These are phyloP conservation scores for Chelonoidis abingdonii DNA, from an alignment of 2,113 vertebrate genomes.

Conservation along the genomic window DNA sequence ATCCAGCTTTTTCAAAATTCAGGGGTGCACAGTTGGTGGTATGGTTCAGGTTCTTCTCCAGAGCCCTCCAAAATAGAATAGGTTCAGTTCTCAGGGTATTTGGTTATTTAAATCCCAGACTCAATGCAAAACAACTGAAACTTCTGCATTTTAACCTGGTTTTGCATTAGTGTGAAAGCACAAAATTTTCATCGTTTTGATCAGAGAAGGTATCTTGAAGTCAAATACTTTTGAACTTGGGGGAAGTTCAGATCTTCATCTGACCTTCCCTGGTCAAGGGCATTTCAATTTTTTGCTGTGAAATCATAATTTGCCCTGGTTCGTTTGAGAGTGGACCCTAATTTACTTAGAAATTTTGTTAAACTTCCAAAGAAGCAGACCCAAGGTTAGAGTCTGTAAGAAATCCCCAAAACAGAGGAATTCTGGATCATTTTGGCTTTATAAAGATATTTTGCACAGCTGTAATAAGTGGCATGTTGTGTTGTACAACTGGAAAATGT, in stretches of 20 bases:
- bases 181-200: not conserved
- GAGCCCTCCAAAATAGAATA: not conserved
- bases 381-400: not conserved
- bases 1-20: not conserved
- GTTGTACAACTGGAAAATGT: not conserved
- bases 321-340: not conserved
- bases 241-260: accelerated
- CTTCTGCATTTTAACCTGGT: accelerated
- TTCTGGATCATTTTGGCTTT: not conserved
- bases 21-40: not conserved
- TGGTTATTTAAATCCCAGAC: not conserved
- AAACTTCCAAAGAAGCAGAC: not conserved
- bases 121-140: not conserved
- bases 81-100: not conserved
- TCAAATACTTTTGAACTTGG: accelerated
- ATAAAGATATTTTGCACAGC: not conserved
- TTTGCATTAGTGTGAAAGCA: not conserved
- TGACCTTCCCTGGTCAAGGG: not conserved
- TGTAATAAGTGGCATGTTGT: accelerated
- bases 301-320: not conserved
- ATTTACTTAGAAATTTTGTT: not conserved
- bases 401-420: not conserved
- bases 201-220: not conserved
- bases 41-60: not conserved
- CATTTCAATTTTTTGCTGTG: not conserved